phyloP scores from a whole-genome alignment of 2,888 invertebrate species.

The Eulithis testata region DNA sequence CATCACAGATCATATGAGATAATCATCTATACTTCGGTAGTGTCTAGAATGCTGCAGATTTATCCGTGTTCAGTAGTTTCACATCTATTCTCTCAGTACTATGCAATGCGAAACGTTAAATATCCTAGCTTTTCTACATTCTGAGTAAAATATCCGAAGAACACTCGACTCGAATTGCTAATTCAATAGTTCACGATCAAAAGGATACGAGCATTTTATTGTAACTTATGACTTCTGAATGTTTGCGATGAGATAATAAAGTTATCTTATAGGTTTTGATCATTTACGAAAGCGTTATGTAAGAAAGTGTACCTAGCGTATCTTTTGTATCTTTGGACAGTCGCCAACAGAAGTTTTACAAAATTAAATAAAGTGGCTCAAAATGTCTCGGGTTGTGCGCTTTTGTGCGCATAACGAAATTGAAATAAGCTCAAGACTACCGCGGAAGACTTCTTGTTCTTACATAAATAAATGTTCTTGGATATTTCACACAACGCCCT shows the following conservation, averaged over 20 bases:
- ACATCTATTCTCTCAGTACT: conserved; percentile 1
- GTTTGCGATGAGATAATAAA: conserved; percentile 29
- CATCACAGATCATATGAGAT: too few relatives aligned
- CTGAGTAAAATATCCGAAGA: conserved; percentile 43
- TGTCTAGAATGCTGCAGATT: too few relatives aligned
- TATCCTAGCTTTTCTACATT: conserved; percentile 21
- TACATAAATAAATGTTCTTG: too few relatives aligned
- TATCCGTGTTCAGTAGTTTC: background rate
- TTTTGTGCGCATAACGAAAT: too few relatives aligned
- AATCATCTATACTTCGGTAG: too few relatives aligned
- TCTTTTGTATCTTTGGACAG: conserved; percentile 13
- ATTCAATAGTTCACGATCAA: conserved; percentile 48
- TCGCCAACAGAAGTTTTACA: conserved; percentile 3
- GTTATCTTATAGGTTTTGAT: conserved; percentile 6
- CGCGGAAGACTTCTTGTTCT: too few relatives aligned
- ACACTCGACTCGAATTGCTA: conserved; percentile 43
- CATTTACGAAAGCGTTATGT: conserved; percentile 3
- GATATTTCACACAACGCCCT: too few relatives aligned
- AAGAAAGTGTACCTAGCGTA: background rate
- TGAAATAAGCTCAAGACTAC: too few relatives aligned
- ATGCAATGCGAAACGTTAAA: conserved; percentile 2
- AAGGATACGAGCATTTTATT: conserved; percentile 36
- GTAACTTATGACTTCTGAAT: conserved; percentile 26
- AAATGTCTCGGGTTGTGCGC: background rate
- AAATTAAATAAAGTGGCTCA: conserved; percentile 3